These are phyloP conservation scores for Girardinichthys multiradiatus DNA, from an alignment of 2,113 vertebrate genomes.

Conservation along the genomic window DNA sequence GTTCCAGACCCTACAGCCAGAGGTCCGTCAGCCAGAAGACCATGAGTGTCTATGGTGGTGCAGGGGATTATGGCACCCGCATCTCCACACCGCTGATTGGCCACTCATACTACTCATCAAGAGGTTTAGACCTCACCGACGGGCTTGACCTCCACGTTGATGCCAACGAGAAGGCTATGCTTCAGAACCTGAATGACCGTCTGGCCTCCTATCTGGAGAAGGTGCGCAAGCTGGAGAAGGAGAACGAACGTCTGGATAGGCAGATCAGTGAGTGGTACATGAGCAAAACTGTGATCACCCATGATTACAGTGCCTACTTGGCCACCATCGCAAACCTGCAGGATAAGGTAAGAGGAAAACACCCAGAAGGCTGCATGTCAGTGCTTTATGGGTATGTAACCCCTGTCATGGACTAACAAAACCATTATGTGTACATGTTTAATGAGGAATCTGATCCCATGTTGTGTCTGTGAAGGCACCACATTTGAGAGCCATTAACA, in stretches of 20 bases:
- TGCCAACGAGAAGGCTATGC: constrained; percentile 75
- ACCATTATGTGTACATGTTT: too few relatives aligned
- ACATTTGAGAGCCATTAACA: neutral
- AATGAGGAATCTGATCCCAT: neutral
- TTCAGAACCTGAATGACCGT: constrained; percentile 81
- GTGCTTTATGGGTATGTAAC: neutral
- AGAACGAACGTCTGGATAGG: constrained; percentile 70
- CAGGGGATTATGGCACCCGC: constrained; percentile 65
- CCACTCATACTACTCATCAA: neutral
- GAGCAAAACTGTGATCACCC: constrained; percentile 41
- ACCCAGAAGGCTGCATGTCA: neutral
- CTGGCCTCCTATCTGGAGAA: constrained; percentile 77
- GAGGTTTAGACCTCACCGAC: constrained; percentile 51
- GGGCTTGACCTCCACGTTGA: constrained; percentile 65
- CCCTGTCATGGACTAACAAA: neutral
- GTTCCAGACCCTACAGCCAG: constrained; percentile 34
- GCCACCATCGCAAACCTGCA: constrained; percentile 68
- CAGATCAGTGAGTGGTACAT: constrained; percentile 74
- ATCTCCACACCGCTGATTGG: constrained; percentile 52
- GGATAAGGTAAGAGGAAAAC: constrained; percentile 63
- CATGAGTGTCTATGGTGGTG: constrained; percentile 73
- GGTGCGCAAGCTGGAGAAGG: constrained; percentile 73
- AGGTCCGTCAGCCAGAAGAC: constrained; percentile 44
- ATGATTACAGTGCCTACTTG: constrained; percentile 66
- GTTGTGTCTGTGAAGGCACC: neutral